Conservation (phyloP, 2,113 vertebrate species). For the Phocoena sinus region DNA sequence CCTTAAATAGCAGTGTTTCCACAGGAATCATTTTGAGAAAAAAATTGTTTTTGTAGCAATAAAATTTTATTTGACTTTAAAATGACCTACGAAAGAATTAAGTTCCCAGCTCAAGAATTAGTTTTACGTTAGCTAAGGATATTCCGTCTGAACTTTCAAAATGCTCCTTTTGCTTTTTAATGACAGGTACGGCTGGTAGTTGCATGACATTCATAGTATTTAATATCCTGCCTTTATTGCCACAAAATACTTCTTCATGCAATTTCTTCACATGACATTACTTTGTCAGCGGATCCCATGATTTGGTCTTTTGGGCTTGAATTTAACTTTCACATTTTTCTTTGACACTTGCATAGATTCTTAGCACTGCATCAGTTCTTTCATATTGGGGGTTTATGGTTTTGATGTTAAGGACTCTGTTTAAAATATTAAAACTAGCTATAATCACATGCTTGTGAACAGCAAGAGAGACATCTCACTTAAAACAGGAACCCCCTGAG, state of each 20-base stretch:
- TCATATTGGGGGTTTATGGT: not conserved
- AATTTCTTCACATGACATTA: not conserved
- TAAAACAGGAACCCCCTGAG: not conserved
- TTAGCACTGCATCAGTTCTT: not conserved
- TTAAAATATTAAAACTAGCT: not conserved
- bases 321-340: not conserved
- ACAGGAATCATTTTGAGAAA: not conserved
- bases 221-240: not conserved
- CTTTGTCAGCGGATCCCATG: not conserved
- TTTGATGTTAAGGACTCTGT: not conserved
- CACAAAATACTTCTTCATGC: not conserved
- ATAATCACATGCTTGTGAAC: not conserved
- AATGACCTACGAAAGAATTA: not conserved
- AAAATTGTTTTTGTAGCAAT: not conserved
- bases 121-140: not conserved
- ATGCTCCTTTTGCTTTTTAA: not conserved
- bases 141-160: not conserved
- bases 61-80: not conserved
- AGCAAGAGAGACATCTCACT: not conserved
- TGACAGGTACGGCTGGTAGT: not conserved
- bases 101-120: not conserved
- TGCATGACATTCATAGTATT: not conserved
- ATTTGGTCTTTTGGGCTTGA: not conserved
- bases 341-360: not conserved
- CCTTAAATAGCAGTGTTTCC: not conserved